Percentiles rank a stretch among this genome's conserved stretches.
Conservation (phyloP, 2,888 invertebrate genomes). For the Salticus scenicus region DNA sequence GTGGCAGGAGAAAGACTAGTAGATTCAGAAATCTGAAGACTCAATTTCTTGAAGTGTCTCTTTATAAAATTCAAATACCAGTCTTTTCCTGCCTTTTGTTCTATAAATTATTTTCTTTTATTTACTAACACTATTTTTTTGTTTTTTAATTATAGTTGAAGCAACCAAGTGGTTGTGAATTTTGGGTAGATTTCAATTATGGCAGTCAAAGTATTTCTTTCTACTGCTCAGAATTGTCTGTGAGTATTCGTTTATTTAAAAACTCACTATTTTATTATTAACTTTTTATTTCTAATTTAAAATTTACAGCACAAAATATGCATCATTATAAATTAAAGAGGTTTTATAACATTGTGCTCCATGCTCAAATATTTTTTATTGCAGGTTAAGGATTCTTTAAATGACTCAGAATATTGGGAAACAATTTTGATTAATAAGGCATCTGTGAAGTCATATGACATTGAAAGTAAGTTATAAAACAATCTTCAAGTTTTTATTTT, state of each 20-base stretch:
- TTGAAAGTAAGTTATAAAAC: neutral
- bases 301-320: no score
- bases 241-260: constrained; percentile 4
- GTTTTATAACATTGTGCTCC: no score
- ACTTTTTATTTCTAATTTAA: no score
- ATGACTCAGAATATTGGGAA: neutral
- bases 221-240: constrained; percentile 9
- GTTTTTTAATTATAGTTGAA: constrained; percentile 8
- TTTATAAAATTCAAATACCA: no score
- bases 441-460: neutral
- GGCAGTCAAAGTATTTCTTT: constrained; percentile 50
- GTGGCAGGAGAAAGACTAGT: no score
- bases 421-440: neutral
- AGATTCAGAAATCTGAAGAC: no score
- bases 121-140: neutral
- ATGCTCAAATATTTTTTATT: neutral
- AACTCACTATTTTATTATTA: no score
- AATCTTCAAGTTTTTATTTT: no score
- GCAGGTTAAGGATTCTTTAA: neutral
- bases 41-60: no score
- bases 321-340: no score
- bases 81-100: no score
- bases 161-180: constrained; percentile 25
- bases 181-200: constrained; percentile 61
- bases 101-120: no score